These are phyloP conservation scores for Theonella swinhoei DNA, from an alignment of 37 sponge, comb jelly and placozoan species.

Conservation along the genomic window DNA sequence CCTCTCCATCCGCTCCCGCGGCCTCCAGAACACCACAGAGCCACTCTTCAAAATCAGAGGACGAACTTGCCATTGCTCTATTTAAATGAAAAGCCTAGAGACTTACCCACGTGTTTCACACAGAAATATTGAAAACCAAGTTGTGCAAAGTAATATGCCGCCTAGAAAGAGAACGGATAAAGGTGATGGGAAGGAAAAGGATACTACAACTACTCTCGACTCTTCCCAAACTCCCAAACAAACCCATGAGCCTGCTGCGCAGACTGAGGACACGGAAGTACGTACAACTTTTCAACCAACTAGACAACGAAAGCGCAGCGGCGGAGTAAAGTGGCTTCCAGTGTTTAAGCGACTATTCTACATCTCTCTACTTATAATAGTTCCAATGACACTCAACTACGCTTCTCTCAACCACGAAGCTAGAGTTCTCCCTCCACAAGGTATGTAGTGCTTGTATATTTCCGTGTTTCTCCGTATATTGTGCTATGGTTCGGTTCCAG, in stretches of 20 bases:
- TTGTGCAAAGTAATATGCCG: not conserved
- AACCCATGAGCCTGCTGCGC: not conserved
- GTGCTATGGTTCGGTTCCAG: conserved; percentile 4
- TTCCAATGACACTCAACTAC: conserved; percentile 54
- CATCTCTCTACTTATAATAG: conserved; percentile 32
- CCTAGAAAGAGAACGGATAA: conserved; percentile 6
- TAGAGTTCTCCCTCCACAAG: conserved; percentile 32
- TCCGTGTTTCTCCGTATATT: not conserved
- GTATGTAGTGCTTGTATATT: conserved; percentile 1
- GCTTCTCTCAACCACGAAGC: conserved; percentile 60
- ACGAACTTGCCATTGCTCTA: not conserved
- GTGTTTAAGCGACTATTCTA: conserved; percentile 24
- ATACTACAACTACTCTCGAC: no score
- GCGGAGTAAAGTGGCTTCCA: conserved; percentile 14
- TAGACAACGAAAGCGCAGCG: not conserved
- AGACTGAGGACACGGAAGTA: not conserved
- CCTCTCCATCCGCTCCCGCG: conserved; percentile 39
- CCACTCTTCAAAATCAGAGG: conserved; percentile 24
- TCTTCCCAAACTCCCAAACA: not conserved
- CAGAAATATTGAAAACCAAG: not conserved
- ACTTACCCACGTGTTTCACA: not conserved
- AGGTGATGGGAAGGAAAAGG: not conserved
- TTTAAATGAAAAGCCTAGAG: not conserved
- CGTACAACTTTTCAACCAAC: not conserved
- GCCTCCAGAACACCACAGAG: conserved; percentile 15